Percentiles rank a stretch among this genome's conserved stretches.
These are phyloP conservation scores for Aleadryas rufinucha DNA, from an alignment of 2,113 vertebrate genomes.

Conservation along the genomic window DNA sequence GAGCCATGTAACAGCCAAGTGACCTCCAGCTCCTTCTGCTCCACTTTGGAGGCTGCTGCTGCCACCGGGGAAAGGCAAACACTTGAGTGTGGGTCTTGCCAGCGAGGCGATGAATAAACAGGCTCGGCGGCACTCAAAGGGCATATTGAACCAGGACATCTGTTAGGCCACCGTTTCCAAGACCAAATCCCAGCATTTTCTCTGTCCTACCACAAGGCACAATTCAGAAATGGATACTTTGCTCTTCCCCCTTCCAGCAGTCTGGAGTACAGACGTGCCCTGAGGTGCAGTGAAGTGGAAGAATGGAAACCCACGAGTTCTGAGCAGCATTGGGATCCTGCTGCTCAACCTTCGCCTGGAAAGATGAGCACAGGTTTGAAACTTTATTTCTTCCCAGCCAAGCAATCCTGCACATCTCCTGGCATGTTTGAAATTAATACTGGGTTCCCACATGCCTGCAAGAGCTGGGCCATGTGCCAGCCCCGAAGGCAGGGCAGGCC, in stretches of 20 bases:
- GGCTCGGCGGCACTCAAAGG: not conserved
- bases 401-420: not conserved
- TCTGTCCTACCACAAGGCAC: not conserved
- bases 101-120: not conserved
- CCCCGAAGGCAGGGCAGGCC: not conserved
- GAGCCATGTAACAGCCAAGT: not conserved
- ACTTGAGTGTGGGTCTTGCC: not conserved
- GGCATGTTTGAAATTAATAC: not conserved
- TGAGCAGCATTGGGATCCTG: not conserved
- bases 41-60: not conserved
- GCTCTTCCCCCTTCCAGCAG: not conserved
- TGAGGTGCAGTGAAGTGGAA: fast-evolving
- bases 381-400: not conserved
- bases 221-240: not conserved
- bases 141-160: slow-evolving; percentile 14
- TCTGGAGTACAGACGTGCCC: fast-evolving
- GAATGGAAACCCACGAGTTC: not conserved
- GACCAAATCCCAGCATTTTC: not conserved
- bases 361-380: not conserved
- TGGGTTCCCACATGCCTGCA: not conserved
- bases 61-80: slow-evolving; percentile 44
- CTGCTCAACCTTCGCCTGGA: not conserved
- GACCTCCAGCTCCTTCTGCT: slow-evolving; percentile 42
- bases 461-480: not conserved
- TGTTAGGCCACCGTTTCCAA: not conserved